These are phyloP conservation scores for Empis stercorea DNA, from an alignment of 2,888 invertebrate species.

Conservation along the genomic window DNA sequence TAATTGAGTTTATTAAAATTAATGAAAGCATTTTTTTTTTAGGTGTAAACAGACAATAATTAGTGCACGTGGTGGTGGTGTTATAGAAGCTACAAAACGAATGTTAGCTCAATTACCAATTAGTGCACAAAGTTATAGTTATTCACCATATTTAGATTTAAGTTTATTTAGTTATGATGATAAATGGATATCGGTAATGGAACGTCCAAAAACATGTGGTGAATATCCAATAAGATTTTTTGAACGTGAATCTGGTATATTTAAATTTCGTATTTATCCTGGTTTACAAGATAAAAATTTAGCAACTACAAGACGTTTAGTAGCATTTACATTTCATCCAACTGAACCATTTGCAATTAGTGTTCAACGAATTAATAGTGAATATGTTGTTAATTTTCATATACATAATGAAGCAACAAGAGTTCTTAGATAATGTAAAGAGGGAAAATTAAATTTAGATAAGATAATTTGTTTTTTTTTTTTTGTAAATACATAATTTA, in stretches of 20 bases:
- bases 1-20: background rate
- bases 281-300: conserved; percentile 39
- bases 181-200: conserved; percentile 90
- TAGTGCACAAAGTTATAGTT: conserved; percentile 85
- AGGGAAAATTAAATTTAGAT: too few species aligned
- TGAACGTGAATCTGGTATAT: conserved; percentile 64
- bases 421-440: background rate
- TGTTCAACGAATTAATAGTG: conserved; percentile 82
- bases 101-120: conserved; percentile 85
- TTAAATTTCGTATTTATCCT: conserved; percentile 81
- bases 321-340: conserved; percentile 93
- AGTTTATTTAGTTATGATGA: conserved; percentile 90
- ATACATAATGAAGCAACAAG: conserved; percentile 48
- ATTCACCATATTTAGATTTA: conserved; percentile 85
- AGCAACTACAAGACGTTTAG: conserved; percentile 38
- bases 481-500: too few species aligned
- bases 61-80: conserved; percentile 79
- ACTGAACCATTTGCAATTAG: conserved; percentile 93
- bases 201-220: conserved; percentile 84
- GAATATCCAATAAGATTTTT: conserved; percentile 86
- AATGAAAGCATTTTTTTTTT: too few species aligned
- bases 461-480: too few species aligned
- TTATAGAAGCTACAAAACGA: conserved; percentile 77
- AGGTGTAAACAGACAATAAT: conserved; percentile 82
- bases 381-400: conserved; percentile 92